Base-by-base conservation (phyloP, 2,113 vertebrate species). In the Tretioscincus oriximinensis region DNA sequence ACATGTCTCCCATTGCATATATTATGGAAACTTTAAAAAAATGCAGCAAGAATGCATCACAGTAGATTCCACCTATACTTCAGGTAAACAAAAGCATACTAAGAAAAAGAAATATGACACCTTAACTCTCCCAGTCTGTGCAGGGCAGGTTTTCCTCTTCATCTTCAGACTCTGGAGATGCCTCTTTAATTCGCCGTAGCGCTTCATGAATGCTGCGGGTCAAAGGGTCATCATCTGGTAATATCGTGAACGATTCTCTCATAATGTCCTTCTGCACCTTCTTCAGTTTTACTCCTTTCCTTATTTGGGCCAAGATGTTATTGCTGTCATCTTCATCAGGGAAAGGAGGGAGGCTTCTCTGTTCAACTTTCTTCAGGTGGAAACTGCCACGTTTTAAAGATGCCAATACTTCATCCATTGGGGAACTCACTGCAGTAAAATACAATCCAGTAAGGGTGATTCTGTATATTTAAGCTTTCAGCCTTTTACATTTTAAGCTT, bases 221-320 rank as follows among this genome's bases (percentile, higher is more conserved):
- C 81, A 99, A 95, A 28, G 98, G 96, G 90, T 99, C 98, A 6
- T 97, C 92, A 85, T 98, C 96, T 10, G 94, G 93, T 89, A 97
- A 94, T 83, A 95, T 92, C 66, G 94, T 95, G 91, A 95, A 96
- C 73, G 94, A 91, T 81, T 96, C 96, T 77, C 96, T 95, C 92
- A 97, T 91, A 90, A 95, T 95, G 84, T 97, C 97, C 11, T 96
- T 97, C 47, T 96, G 96, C 3, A 99, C 98, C 92, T 99, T 99
- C 95, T 96, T 97, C 93, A 99, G 95, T 90, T 97, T 95, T 45
- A 99, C 98, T 2, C 98, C 98, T 89, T 98, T 98, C 61, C 98
- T 94, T 93, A 99, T 99, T 92, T 99, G 98, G 51, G 97, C 98
- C 96, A 99, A 96, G 95, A 99, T 99, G 92, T 99, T 99, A 95